A percentile compares a stretch with the other conserved stretches of the same genome.
Conservation (phyloP, 2,888 invertebrate genomes). For the Eilema sororculum region DNA sequence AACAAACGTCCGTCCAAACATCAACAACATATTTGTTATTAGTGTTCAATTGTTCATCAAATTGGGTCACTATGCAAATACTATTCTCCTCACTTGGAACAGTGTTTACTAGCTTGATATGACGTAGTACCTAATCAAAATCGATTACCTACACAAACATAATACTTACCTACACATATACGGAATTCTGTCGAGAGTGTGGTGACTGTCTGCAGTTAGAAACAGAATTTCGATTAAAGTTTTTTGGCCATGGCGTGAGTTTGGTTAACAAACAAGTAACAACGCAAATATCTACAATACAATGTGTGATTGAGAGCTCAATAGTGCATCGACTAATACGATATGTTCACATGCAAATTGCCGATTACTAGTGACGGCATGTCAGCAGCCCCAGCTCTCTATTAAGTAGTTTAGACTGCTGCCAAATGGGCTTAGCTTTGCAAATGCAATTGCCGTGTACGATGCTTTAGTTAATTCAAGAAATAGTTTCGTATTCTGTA, state of each 20-base stretch:
- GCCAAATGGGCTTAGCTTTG: constrained; percentile 58
- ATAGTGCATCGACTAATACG: constrained; percentile 3
- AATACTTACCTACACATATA: constrained; percentile 29
- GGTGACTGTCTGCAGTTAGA: constrained; percentile 34
- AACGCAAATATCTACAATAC: not conserved
- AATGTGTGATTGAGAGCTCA: not conserved
- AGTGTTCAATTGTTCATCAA: constrained; percentile 1
- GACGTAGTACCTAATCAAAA: constrained; percentile 48
- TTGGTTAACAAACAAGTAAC: not conserved
- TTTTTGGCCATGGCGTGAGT: not conserved
- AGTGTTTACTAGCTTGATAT: constrained; percentile 10
- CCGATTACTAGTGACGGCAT: constrained; percentile 23
- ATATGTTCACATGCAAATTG: constrained; percentile 12
- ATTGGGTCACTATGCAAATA: constrained; percentile 12
- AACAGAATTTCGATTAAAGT: constrained; percentile 33
- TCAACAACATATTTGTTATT: no score
- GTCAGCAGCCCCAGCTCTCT: constrained; percentile 38
- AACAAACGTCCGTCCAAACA: not conserved
- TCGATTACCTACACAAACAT: constrained; percentile 50
- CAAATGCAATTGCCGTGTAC: constrained; percentile 53
- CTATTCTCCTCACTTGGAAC: constrained; percentile 9
- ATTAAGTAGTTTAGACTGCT: constrained; percentile 32
- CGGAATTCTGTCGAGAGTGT: constrained; percentile 34
- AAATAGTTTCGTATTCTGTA: constrained; percentile 20
- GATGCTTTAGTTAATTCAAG: constrained; percentile 35